Conservation (phyloP, 2,888 invertebrate genomes). For the Ectemnius lituratus region DNA sequence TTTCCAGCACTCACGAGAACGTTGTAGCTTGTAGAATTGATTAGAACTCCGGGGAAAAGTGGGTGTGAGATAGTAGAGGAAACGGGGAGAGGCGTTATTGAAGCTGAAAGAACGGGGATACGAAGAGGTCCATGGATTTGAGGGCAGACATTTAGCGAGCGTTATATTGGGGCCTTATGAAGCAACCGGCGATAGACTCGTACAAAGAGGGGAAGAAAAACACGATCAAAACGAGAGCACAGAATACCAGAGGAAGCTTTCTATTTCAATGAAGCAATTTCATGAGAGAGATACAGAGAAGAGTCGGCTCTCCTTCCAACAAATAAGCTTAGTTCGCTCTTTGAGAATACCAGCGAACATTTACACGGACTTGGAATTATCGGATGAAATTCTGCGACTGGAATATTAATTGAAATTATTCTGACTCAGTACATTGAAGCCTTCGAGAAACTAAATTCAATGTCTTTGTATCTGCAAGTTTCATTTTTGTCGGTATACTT, state of each 20-base stretch:
- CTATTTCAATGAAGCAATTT: constrained; percentile 18
- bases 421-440: no score
- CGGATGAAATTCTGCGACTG: no score
- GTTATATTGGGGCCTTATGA: constrained; percentile 22
- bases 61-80: constrained; percentile 31
- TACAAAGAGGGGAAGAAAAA: constrained; percentile 8
- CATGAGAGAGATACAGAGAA: background rate
- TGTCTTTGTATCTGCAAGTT: no score
- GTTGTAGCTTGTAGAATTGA: constrained; percentile 43
- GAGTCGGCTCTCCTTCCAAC: no score
- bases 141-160: constrained; percentile 12
- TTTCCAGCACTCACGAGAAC: background rate
- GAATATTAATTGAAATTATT: no score
- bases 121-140: constrained; percentile 46
- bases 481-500: no score
- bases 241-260: background rate
- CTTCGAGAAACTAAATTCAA: no score
- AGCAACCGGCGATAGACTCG: constrained; percentile 13
- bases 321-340: no score
- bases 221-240: constrained; percentile 8
- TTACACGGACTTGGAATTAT: no score
- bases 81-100: constrained; percentile 40
- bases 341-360: no score
- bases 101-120: constrained; percentile 40
- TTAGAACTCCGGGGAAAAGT: constrained; percentile 44